Conservation (phyloP, 2,113 vertebrate species). For the Poecile atricapillus region DNA sequence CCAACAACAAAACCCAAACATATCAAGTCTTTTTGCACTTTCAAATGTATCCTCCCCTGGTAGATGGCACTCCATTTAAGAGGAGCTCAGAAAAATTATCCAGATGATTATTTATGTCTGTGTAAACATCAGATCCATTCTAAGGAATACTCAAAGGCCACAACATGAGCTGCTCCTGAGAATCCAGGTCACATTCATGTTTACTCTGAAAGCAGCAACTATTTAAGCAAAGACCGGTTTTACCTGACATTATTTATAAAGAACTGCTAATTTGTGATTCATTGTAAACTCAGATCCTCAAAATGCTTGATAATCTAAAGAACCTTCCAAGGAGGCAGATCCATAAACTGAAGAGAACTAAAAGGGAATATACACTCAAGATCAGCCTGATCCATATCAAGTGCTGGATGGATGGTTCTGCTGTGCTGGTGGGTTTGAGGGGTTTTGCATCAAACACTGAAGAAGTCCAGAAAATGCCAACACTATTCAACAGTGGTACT, state of each 20-base stretch:
- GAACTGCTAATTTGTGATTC: background rate
- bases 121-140: background rate
- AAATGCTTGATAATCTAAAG: background rate
- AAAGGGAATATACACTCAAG: background rate
- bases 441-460: background rate
- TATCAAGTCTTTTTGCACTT: background rate
- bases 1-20: background rate
- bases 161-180: background rate
- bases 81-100: background rate
- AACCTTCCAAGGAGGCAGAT: background rate
- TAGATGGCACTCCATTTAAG: background rate
- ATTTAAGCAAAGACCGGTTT: background rate
- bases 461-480: background rate
- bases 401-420: background rate
- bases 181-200: background rate
- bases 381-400: background rate
- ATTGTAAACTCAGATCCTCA: background rate
- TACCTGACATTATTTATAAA: background rate
- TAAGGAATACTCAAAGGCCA: background rate
- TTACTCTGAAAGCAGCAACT: background rate
- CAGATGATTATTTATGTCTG: background rate
- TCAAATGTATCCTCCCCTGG: background rate
- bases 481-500: background rate
- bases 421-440: background rate
- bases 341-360: background rate